These are phyloP conservation scores for Platysternon megacephalum DNA, from an alignment of 2,113 vertebrate genomes.

Conservation along the genomic window DNA sequence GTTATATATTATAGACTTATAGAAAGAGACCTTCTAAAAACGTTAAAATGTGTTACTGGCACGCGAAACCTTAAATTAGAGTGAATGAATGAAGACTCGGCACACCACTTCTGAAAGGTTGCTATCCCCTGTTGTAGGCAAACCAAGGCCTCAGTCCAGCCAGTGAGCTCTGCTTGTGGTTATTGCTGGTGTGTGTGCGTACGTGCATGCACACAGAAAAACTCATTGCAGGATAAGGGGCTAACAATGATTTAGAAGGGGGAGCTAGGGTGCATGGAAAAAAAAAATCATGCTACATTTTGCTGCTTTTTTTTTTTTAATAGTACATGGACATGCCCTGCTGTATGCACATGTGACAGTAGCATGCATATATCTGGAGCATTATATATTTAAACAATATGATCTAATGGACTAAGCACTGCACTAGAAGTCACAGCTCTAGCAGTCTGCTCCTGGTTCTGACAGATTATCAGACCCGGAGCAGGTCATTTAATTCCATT, in stretches of 20 bases:
- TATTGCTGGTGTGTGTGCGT: background rate
- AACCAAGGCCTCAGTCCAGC: background rate
- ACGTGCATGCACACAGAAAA: background rate
- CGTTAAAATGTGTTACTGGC: too few species aligned
- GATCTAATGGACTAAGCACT: background rate
- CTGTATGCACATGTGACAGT: background rate
- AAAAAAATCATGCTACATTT: too few species aligned
- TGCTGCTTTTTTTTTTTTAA: too few species aligned
- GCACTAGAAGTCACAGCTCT: accelerated
- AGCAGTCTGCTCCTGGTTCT: background rate
- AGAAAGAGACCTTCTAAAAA: too few species aligned
- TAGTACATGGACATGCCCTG: background rate
- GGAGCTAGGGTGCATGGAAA: too few species aligned
- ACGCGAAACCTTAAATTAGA: too few species aligned
- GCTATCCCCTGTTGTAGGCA: too few species aligned
- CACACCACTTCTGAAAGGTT: too few species aligned
- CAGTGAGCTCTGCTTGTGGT: background rate
- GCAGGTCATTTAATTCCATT: background rate
- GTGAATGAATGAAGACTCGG: too few species aligned
- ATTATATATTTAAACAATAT: accelerated
- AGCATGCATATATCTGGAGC: background rate
- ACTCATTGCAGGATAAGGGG: background rate
- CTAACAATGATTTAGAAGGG: background rate
- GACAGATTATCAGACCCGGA: background rate
- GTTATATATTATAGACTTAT: too few species aligned